Evolutionary conservation across 1,140 invertebrate species (phyloP), one percentile per base, ranked within the genome.

Genomic region (Mactra quadrangularis): DNA sequence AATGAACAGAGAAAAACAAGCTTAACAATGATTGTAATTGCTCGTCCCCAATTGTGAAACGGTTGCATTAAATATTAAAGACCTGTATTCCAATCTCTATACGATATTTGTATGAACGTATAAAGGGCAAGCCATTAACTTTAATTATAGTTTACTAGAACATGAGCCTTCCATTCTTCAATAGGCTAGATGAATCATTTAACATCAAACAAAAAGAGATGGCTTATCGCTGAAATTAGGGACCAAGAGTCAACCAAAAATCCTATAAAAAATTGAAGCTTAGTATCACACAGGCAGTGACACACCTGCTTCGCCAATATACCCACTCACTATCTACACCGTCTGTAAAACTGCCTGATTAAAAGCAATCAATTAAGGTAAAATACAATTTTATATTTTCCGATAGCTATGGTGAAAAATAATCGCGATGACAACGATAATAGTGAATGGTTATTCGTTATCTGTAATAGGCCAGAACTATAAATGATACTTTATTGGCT

Each of bases 321-420:
- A 72, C 35, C 50, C n/a, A 50, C 35, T 31, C n/a, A 50, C 22
- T 72, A 72, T 72, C 70, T 72, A 72, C 55, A 55, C 50, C 53
- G 31, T 45, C 52, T 55, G 70, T 72, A 55, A 57, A 72, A 72
- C 33, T 57, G 50, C 70, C 52, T 55, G 70, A 72, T 72, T 72
- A 72, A 72, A 72, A 35, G 31, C 50, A 72, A 72, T 72, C 70
- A 72, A 72, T 72, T 72, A 72, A 72, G 70, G 38, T 31, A 72
- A 72, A 72, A 72, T 41, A 72, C 70, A 72, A 72, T 72, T n/a
- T 72, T 72, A 72, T 72, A 72, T 55, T 72, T 72, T 57, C 70
- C 70, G 53, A 72, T 72, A 72, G 33, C 70, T 41, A 57, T 35
- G 52, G 45, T 57, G 53, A 72, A 72, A 57, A 57, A 55, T 38